A percentile compares a stretch with the other conserved stretches of the same genome.
Evolutionary conservation across 2,888 invertebrate genomes (phyloP).

Genomic region (Gastracanthus pulcherrimus): DNA sequence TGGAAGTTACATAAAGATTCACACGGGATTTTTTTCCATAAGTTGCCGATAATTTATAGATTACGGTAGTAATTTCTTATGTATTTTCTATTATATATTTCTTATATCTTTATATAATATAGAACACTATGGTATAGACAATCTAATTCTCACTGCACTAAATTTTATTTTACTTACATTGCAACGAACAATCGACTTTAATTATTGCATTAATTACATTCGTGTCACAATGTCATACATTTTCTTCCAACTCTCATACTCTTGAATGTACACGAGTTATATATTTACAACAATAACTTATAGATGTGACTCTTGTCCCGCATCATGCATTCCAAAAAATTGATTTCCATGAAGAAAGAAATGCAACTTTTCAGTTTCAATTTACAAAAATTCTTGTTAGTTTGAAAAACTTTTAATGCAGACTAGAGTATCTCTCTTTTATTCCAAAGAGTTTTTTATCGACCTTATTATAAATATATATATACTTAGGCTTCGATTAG

Average conservation of each 20-base stretch:
- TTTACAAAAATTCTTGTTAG: conserved; percentile 40
- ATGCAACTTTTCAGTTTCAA: conserved; percentile 20
- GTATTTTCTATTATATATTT: not conserved
- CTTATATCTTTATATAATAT: conserved; percentile 31
- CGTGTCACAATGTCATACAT: not conserved
- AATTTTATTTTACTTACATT: conserved; percentile 35
- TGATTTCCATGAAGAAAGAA: conserved; percentile 8
- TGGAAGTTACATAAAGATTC: conserved; percentile 27
- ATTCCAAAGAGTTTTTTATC: conserved; percentile 33
- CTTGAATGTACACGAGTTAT: conserved; percentile 41
- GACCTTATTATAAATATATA: not conserved
- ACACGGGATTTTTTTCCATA: conserved; percentile 6
- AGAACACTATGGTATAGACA: conserved; percentile 36
- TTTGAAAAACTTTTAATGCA: conserved; percentile 46
- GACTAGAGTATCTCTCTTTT: conserved; percentile 53
- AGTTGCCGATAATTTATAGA: not conserved
- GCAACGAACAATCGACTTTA: conserved; percentile 28
- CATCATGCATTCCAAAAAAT: conserved; percentile 27
- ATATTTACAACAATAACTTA: conserved; percentile 49
- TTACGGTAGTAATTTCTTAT: not conserved
- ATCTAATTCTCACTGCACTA: conserved; percentile 17
- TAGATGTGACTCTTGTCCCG: conserved; percentile 29
- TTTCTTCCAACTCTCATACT: conserved; percentile 11
- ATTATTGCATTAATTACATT: conserved; percentile 44
- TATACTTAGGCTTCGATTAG: conserved; percentile 19